Evolutionary conservation across 2,888 invertebrate genomes (phyloP), one percentile per base, ranked within the genome.

Genomic region (Macrosiphum euphorbiae): DNA sequence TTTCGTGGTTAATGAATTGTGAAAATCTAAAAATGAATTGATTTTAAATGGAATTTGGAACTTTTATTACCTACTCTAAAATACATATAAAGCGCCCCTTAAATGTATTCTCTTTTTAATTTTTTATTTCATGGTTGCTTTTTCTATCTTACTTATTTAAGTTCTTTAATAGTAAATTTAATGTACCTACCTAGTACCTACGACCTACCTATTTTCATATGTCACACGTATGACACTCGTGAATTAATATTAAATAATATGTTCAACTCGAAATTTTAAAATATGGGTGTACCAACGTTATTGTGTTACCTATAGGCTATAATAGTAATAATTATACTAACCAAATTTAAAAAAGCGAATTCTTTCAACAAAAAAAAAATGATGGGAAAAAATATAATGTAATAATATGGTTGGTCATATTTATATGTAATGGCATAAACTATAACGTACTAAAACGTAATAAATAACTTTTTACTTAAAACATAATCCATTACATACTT

Each of bases 381-480:
- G 35, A 78, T 78, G 35, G 35, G 78, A 78, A 78, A 78, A 78
- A 78, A 78, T 78, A 78, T 20, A 78, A 78, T 78, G 2, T 78
- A 35, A 35, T 41, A 20, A 78, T 78, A 35, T 20, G 35, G 78
- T 35, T 41, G 35, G 35, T 78, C 35, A 78, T 35, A 78, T 35
- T 26, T 24, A 26, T 85, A 44, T 85, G 44, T 85, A 4, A 85
- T 44, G 13, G 13, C 44, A 85, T 47, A 85, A 26, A 47, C 86
- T 44, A 44, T 35, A 26, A 86, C 47, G 86, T 87, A 87, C 50
- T 35, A 52, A 50, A 87, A 50, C 50, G 87, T 47, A n/a, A 87
- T 50, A 87, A 87, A 87, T 87, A 52, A 87, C 86, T 28, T 28
- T 86, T 86, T 47, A 86, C 86, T 28, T 47, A 47, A 13, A 86